A percentile compares a stretch with the other conserved stretches of the same genome.
phyloP scores from a whole-genome alignment of 2,888 invertebrate species.

The Quadroppia sp. region DNA sequence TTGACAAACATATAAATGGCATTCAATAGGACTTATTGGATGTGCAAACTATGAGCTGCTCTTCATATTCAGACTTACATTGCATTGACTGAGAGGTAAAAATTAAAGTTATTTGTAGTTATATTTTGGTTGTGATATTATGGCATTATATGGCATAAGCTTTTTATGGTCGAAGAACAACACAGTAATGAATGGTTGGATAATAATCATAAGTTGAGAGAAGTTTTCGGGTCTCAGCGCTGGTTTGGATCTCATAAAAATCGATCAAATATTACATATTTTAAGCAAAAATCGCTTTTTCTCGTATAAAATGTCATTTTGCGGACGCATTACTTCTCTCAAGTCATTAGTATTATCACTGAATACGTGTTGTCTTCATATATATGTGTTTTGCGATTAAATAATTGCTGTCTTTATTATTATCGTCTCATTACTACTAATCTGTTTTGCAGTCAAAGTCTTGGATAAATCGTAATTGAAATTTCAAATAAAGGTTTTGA shows the following conservation, averaged over 20 bases:
- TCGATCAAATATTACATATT: neutral
- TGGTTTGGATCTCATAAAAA: neutral
- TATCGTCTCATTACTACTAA: too few relatives aligned
- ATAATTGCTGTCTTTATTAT: too few relatives aligned
- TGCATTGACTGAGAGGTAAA: slow-evolving; percentile 1
- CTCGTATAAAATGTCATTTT: neutral
- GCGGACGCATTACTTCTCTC: neutral
- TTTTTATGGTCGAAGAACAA: neutral
- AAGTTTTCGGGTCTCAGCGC: neutral
- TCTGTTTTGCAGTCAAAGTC: too few relatives aligned
- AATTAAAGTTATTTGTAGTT: neutral
- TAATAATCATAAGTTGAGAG: neutral
- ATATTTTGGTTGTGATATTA: too few relatives aligned
- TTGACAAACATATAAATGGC: neutral
- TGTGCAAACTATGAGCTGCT: neutral
- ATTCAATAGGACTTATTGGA: slow-evolving; percentile 2
- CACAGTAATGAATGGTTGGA: neutral
- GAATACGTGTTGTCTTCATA: slow-evolving; percentile 1
- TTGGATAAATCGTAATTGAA: too few relatives aligned
- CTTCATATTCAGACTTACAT: neutral
- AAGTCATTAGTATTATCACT: neutral
- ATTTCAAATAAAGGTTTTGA: too few relatives aligned
- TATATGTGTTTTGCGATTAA: too few relatives aligned
- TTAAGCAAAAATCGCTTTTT: too few relatives aligned
- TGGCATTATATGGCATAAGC: slow-evolving; percentile 6